These are phyloP conservation scores for Tupaia tana DNA, from an alignment of 2,113 vertebrate species.

Conservation along the genomic window DNA sequence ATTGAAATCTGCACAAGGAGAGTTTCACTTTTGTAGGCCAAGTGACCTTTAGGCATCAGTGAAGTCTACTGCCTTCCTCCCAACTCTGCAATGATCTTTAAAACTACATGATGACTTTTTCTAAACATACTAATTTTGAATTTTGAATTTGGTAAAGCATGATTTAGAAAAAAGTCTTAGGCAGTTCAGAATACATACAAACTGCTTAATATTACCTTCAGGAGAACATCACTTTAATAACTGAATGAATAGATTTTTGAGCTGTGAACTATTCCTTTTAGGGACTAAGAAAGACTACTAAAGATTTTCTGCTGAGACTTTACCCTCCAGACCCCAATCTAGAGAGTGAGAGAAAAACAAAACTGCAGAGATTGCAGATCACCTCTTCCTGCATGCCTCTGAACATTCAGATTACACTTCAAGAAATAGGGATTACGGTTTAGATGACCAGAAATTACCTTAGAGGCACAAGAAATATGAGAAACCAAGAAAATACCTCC, in stretches of 20 bases:
- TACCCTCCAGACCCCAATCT: no score
- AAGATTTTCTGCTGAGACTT: no score
- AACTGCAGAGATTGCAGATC: no score
- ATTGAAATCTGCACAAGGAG: neutral
- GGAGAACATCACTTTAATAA: neutral
- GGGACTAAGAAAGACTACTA: no score
- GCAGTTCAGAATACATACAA: neutral
- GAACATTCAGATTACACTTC: no score
- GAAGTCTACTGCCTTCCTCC: neutral
- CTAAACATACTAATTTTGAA: conserved; percentile 6
- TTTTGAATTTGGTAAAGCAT: neutral
- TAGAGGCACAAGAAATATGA: no score
- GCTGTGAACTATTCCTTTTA: no score
- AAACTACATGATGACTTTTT: neutral
- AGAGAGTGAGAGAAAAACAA: no score
- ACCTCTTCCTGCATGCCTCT: no score
- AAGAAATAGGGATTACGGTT: no score
- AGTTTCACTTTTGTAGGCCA: neutral
- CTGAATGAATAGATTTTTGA: neutral
- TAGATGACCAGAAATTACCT: no score
- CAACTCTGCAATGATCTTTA: neutral
- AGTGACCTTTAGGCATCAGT: neutral
- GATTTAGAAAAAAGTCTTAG: neutral
- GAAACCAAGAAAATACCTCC: no score
- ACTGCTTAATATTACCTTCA: conserved; percentile 33